Percentiles rank a stretch among this genome's conserved stretches.
Conservation (phyloP, 2,888 invertebrate genomes). For the Neria commutata region DNA sequence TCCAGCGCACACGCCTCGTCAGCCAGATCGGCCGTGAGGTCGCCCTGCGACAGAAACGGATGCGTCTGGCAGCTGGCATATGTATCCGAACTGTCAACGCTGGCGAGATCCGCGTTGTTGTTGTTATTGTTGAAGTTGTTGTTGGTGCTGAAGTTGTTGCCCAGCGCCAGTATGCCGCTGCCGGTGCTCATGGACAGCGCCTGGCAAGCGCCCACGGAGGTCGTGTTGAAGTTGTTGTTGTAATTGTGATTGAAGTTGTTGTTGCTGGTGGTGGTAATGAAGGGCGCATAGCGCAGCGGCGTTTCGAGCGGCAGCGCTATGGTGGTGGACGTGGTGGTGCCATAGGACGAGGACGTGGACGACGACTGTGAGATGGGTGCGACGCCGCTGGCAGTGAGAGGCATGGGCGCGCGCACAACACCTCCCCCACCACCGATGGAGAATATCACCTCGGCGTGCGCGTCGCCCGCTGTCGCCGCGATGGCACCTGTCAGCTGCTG, state of each 20-base stretch:
- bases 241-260: constrained; percentile 58
- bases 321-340: constrained; percentile 59
- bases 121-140: constrained; percentile 59
- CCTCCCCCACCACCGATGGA: constrained; percentile 19
- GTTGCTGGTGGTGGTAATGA: constrained; percentile 44
- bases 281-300: constrained; percentile 51
- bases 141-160: constrained; percentile 47
- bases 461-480: constrained; percentile 24
- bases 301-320: constrained; percentile 60
- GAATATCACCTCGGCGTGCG: constrained; percentile 35
- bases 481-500: constrained; percentile 10
- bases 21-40: constrained; percentile 68
- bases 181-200: constrained; percentile 37
- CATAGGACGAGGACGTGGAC: constrained; percentile 57
- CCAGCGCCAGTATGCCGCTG: constrained; percentile 38
- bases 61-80: constrained; percentile 97
- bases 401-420: constrained; percentile 31
- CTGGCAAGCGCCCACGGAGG: constrained; percentile 42
- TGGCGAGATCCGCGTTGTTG: constrained; percentile 65
- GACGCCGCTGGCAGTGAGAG: constrained; percentile 34
- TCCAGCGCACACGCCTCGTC: constrained; percentile 60
- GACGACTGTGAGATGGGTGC: constrained; percentile 53
- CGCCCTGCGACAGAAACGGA: constrained; percentile 87
- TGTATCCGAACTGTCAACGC: constrained; percentile 84
- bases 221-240: constrained; percentile 58